Conservation (phyloP, 2,888 invertebrate genomes). For the Agrochola lychnidis region DNA sequence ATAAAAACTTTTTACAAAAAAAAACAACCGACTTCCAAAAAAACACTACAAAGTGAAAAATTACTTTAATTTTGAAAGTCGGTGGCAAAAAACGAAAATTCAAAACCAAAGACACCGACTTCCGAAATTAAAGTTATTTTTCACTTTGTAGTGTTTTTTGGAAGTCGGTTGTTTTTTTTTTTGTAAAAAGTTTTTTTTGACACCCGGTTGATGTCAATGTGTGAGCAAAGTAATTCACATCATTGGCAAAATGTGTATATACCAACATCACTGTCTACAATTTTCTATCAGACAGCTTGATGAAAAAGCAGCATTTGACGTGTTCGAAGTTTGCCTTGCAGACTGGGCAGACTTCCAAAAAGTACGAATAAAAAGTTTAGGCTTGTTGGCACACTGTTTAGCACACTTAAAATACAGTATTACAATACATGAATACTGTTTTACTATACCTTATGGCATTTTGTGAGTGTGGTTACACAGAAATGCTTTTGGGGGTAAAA, state of each 20-base stretch:
- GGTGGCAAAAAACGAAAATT: too few relatives aligned
- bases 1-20: too few relatives aligned
- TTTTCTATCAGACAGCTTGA: neutral
- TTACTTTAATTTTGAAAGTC: too few relatives aligned
- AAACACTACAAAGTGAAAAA: too few relatives aligned
- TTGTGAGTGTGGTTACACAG: constrained; percentile 10
- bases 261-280: neutral
- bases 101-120: too few relatives aligned
- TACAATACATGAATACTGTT: constrained; percentile 22
- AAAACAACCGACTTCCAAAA: too few relatives aligned
- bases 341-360: constrained; percentile 44
- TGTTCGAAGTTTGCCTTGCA: neutral
- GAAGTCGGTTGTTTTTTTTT: too few relatives aligned
- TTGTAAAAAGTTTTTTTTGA: too few relatives aligned
- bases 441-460: constrained; percentile 6
- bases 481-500: constrained; percentile 4
- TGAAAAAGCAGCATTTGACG: constrained; percentile 20
- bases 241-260: neutral
- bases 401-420: constrained; percentile 31
- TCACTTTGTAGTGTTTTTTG: too few relatives aligned
- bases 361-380: constrained; percentile 31
- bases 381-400: constrained; percentile 30
- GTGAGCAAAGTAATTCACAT: too few relatives aligned
- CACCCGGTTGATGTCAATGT: neutral
- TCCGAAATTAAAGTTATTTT: too few relatives aligned